Evolutionary conservation across 1,140 invertebrate genomes (phyloP), one percentile per base, ranked within the genome.

Genomic region (Rhizoglyphus robini): DNA sequence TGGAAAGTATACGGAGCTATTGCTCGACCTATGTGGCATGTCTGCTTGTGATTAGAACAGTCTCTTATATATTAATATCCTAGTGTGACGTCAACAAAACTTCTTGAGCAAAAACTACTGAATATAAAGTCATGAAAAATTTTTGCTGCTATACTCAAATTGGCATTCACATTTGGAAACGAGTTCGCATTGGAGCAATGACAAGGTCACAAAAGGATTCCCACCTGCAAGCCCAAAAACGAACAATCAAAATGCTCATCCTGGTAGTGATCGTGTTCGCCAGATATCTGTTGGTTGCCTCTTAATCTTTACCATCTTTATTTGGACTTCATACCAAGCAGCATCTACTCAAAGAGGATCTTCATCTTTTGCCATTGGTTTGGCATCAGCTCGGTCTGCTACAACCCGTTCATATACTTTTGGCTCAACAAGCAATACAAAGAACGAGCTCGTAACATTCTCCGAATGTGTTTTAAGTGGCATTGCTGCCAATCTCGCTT

Each of bases 381-480:
- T 67, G 93, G 92, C 38, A 96, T 96, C 81, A 90, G 89, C 83
- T 93, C 90, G 2, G 92, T 89, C 0, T 92, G 90, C 73, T 96
- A 94, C 76, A 96, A 96, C 75, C 91, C 92, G 0, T 85, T 97
- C 69, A 81, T 97, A 4, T 98, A 97, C 77, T 94, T 94, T 48
- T 99, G 93, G 90, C 84, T 98, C 76, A 54, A 54, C 20, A 54
- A 54, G 20, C 51, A 54, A 32, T 54, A 54, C 51, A 54, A 54
- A 32, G 8, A 54, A 32, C 51, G 51, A 32, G 51, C 51, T 25
- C 23, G 51, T 11, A 25, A 32, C 15, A 5, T 54, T 54, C 51
- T 54, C 5, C 51, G 31, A 32, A 25, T 54, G 8, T 54, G 51
- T 32, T 54, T 54, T 23, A 20, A 54, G 8, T 54, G 51, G 51